These are phyloP conservation scores for silkworm (Bombyx mori) DNA, from an alignment of 1,140 invertebrate genomes.

Conservation along the genomic window DNA sequence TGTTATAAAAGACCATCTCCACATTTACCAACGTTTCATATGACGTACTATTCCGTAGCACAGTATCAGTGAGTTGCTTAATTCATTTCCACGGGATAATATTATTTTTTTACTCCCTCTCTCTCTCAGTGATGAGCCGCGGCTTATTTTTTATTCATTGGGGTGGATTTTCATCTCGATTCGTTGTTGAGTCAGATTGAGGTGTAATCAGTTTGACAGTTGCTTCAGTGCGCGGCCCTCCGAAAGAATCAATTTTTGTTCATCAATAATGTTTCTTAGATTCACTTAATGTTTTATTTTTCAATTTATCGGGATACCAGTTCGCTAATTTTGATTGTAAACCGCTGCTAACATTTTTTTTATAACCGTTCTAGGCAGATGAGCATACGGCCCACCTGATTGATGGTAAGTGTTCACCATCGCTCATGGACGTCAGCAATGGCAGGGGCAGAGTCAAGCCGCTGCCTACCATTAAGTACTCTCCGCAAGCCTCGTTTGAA, in stretches of 20 bases:
- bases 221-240: conserved; percentile 13
- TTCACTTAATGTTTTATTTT: background rate
- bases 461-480: no score
- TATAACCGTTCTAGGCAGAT: no score
- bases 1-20: conserved; percentile 20
- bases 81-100: conserved; percentile 70
- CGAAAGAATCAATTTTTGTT: background rate
- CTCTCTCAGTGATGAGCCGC: conserved; percentile 49
- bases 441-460: no score
- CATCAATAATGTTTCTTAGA: no score
- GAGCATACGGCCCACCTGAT: no score
- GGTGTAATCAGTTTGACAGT: conserved; percentile 44
- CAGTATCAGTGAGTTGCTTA: conserved; percentile 62
- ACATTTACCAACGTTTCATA: conserved; percentile 11
- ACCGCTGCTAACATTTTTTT: no score
- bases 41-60: conserved; percentile 27
- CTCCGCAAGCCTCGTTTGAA: no score
- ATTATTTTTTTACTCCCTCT: conserved; percentile 69
- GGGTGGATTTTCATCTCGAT: conserved; percentile 43
- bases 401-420: no score
- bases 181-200: conserved; percentile 41
- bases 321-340: no score
- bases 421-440: no score
- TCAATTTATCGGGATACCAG: background rate
- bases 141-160: conserved; percentile 69